Percentiles rank a stretch among this genome's conserved stretches.
phyloP scores from a whole-genome alignment of 2,888 invertebrate species.

The Anagyrus pseudococci region DNA sequence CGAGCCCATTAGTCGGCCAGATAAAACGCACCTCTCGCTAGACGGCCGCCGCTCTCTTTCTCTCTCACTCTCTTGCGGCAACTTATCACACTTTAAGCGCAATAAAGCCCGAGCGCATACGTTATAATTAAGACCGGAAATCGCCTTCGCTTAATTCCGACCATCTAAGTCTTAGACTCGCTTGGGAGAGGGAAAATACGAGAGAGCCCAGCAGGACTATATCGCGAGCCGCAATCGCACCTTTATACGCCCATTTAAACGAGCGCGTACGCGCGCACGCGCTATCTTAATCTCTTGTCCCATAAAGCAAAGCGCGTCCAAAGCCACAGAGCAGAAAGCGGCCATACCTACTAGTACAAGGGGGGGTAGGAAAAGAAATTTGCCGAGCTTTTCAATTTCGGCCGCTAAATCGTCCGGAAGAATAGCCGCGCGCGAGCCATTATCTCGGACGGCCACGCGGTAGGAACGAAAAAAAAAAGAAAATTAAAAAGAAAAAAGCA shows the following conservation, averaged over 20 bases:
- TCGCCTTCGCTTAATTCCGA: too few relatives aligned
- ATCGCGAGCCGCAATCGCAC: slow-evolving; percentile 29
- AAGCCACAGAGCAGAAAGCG: slow-evolving; percentile 14
- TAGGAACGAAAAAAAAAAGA: slow-evolving; percentile 13
- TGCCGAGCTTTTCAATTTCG: slow-evolving; percentile 31
- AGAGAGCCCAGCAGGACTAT: not conserved
- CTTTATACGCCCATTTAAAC: slow-evolving; percentile 26
- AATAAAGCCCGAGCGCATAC: too few relatives aligned
- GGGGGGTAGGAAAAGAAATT: slow-evolving; percentile 10
- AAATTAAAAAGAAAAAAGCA: slow-evolving; percentile 14
- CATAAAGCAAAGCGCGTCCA: not conserved
- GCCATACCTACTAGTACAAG: not conserved
- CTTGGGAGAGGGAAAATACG: too few relatives aligned
- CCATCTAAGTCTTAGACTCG: too few relatives aligned
- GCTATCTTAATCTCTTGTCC: slow-evolving; percentile 29
- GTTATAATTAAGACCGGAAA: too few relatives aligned
- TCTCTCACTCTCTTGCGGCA: too few relatives aligned
- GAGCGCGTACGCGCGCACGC: not conserved
- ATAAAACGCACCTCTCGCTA: too few relatives aligned
- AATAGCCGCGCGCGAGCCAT: slow-evolving; percentile 30
- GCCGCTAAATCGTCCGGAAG: not conserved
- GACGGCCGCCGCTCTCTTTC: too few relatives aligned
- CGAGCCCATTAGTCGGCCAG: too few relatives aligned
- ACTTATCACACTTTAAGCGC: too few relatives aligned
- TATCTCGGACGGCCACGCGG: slow-evolving; percentile 28